Evolutionary conservation across 1,140 invertebrate genomes (phyloP).

Genomic region (Drosophila yakuba): DNA sequence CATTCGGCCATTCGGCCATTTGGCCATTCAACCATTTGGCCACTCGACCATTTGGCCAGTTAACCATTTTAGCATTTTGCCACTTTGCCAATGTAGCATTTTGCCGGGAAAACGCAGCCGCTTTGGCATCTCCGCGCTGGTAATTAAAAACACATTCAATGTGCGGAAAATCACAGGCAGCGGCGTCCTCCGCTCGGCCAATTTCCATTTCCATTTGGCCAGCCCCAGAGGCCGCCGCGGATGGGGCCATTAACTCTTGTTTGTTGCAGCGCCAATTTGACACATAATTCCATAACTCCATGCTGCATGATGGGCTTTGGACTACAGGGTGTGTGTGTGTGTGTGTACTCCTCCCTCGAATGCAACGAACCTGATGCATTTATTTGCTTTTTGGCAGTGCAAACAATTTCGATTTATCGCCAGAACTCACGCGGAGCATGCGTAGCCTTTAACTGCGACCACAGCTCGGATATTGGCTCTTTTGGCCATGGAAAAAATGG

Average conservation of each 20-base stretch:
- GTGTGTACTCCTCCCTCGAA: conserved; percentile 1
- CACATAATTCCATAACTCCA: conserved; percentile 81
- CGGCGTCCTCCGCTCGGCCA: conserved; percentile 25
- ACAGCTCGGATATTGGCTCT: conserved; percentile 14
- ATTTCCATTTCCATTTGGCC: conserved; percentile 60
- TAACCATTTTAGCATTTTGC: conserved; percentile 30
- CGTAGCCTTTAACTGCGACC: conserved; percentile 43
- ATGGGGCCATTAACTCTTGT: conserved; percentile 75
- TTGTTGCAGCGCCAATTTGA: conserved; percentile 72
- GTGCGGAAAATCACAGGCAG: conserved; percentile 79
- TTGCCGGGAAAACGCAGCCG: conserved; percentile 27
- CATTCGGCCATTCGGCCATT: conserved; percentile 29
- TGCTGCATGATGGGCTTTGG: conserved; percentile 23
- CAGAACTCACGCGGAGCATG: conserved; percentile 78
- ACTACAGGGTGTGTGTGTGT: background rate
- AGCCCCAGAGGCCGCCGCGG: conserved; percentile 36
- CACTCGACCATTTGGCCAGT: conserved; percentile 26
- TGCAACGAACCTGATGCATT: conserved; percentile 64
- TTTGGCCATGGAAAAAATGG: background rate
- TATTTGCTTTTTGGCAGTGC: conserved; percentile 82
- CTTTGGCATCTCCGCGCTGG: conserved; percentile 55
- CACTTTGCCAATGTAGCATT: conserved; percentile 43
- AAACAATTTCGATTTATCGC: conserved; percentile 82
- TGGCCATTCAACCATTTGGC: conserved; percentile 19
- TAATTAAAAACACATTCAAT: conserved; percentile 83